A percentile compares a stretch with the other conserved stretches of the same genome.
These are phyloP conservation scores for Aspidapion aeneum DNA, from an alignment of 2,888 invertebrate species.

Conservation along the genomic window DNA sequence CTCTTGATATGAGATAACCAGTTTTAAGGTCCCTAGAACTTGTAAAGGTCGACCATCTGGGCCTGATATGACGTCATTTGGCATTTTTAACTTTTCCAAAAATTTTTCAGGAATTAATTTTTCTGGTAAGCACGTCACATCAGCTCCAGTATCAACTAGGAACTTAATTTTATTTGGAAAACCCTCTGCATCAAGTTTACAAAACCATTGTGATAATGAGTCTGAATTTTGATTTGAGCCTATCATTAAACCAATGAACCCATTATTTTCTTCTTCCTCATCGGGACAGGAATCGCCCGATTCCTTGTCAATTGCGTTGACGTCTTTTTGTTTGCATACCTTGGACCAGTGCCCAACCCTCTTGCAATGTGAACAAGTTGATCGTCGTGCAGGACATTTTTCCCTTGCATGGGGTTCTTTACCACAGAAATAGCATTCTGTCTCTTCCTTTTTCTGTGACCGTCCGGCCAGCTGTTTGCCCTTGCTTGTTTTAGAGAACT, in stretches of 20 bases:
- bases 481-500: too few species aligned
- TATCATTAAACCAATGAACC: background rate
- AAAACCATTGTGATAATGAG: constrained; percentile 12
- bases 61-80: too few species aligned
- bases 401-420: background rate
- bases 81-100: constrained; percentile 1
- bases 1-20: background rate
- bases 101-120: constrained; percentile 4
- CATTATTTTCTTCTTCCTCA: constrained; percentile 1
- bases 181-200: constrained; percentile 9
- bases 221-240: constrained; percentile 2
- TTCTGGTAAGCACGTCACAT: constrained; percentile 11
- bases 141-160: constrained; percentile 14
- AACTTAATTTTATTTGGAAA: constrained; percentile 5
- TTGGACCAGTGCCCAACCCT: background rate
- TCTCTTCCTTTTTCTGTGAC: constrained; percentile 1
- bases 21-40: constrained; percentile 4
- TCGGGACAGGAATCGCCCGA: background rate
- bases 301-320: background rate
- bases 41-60: constrained; percentile 12
- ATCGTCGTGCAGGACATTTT: background rate
- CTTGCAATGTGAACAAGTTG: background rate
- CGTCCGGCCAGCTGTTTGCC: too few species aligned
- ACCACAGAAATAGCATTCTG: constrained; percentile 3
- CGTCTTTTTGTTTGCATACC: background rate